Base-by-base conservation (phyloP, 2,888 invertebrate species). In the Stenichneumon culpator region DNA sequence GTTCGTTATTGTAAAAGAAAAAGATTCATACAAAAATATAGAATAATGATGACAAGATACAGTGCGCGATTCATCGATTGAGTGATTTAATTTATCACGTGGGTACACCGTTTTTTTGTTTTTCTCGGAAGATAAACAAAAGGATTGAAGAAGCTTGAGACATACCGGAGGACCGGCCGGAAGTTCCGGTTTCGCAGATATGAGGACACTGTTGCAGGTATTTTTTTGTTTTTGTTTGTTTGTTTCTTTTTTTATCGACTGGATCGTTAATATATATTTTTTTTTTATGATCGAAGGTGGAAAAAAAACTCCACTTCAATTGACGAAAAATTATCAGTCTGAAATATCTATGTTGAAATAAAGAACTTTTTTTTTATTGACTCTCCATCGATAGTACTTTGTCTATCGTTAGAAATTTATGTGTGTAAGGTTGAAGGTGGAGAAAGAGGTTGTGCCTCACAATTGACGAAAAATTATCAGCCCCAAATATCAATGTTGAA, bases 191-290 rank as follows among this genome's bases (percentile, higher is more conserved):
- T 79, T 22, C 47, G 70, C 79, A 70, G 50, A 79, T 47, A 79
- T 79, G 70, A 70, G 79, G 63, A 79, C 36, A 50, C 32, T 60
- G 2, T 70, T 70, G 63, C 79, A 79, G 79, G 79, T 79, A 79
- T 50, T 4, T 50, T 1, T 70, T 6, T 74, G 16, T 25, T 7
- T 47, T n/a, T 28, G 28, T 22, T 28, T 22, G 44, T 68, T n/a
- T n/a, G 39, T 39, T 44, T 47, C 2, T 52, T n/a, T 52, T 52
- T 52, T 4, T 0, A 39, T 11, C 39, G 11, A 39, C 5, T 39
- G 5, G 11, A 39, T 39, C 4, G 5, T 44, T 16, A 1, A 44
- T 44, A 14, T 14, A n/a, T n/a, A n/a, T 14, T 44, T 4, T 14
- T 14, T 44, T 3, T 44, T 44, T 4, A 14, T 16, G 3, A 11